Evolutionary conservation across 92 coral and sea anemone genomes (phyloP).

Genomic region (Porites lobata): DNA sequence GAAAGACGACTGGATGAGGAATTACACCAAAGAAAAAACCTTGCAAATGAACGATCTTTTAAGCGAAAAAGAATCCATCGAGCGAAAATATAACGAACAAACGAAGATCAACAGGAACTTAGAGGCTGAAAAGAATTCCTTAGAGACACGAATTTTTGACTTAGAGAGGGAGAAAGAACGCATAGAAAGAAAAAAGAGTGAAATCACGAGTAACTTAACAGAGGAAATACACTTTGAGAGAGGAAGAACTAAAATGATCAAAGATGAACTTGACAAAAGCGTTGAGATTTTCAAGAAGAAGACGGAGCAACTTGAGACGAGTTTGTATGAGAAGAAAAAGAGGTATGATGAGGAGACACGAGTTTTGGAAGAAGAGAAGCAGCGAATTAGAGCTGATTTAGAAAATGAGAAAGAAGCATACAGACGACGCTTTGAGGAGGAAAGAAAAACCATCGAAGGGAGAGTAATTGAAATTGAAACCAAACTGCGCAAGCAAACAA

Average conservation of each 20-base stretch:
- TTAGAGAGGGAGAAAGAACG: conserved; percentile 35
- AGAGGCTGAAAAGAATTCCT: conserved; percentile 67
- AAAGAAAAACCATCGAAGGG: conserved; percentile 36
- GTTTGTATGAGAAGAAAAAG: conserved; percentile 49
- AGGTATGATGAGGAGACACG: conserved; percentile 70
- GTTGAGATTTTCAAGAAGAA: conserved; percentile 66
- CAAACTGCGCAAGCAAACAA: conserved; percentile 26
- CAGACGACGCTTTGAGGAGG: conserved; percentile 66
- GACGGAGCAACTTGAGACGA: conserved; percentile 70
- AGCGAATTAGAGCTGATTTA: conserved; percentile 61
- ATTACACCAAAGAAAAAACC: conserved; percentile 74
- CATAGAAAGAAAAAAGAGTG: conserved; percentile 25
- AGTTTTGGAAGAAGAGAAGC: conserved; percentile 59
- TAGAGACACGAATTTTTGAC: conserved; percentile 49
- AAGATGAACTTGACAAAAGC: conserved; percentile 51
- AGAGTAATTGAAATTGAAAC: conserved; percentile 45
- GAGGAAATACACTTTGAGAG: conserved; percentile 61
- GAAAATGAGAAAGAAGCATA: conserved; percentile 63
- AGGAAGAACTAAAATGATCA: conserved; percentile 37
- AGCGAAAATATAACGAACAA: conserved; percentile 69
- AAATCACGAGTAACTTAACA: conserved; percentile 23
- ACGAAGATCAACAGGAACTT: conserved; percentile 54
- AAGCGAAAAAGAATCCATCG: conserved; percentile 72
- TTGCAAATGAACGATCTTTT: conserved; percentile 65
- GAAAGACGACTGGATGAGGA: conserved; percentile 76